Conservation (phyloP, 64 coral and sea anemone species). For the Trachythela sp. region DNA sequence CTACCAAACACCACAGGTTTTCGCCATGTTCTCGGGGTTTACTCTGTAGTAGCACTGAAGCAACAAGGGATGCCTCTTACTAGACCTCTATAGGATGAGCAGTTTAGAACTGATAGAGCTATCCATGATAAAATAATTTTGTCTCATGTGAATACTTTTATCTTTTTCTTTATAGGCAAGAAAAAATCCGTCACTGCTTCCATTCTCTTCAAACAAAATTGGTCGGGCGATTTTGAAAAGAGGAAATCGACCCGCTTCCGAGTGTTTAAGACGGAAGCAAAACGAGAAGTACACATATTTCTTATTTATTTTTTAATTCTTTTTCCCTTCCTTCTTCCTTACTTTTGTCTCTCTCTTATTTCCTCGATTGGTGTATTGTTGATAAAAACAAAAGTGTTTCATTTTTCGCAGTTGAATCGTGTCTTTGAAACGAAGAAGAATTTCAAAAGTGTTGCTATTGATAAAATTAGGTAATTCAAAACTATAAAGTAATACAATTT, state of each 20-base stretch:
- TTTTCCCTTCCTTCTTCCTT: neutral
- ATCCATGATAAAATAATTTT: neutral
- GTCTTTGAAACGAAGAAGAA: neutral
- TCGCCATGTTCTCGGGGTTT: no score
- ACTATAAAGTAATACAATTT: no score
- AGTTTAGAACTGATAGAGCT: neutral
- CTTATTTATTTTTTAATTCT: neutral
- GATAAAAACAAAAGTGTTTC: no score
- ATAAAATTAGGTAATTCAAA: neutral
- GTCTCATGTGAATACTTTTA: neutral
- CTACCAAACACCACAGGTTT: no score
- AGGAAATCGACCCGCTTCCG: constrained; percentile 64
- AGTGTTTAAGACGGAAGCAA: constrained; percentile 76
- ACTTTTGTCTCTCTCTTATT: neutral
- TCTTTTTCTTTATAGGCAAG: constrained; percentile 37
- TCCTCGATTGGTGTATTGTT: neutral
- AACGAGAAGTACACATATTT: constrained; percentile 56
- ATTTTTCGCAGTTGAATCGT: neutral
- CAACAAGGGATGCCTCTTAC: no score
- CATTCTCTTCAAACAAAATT: constrained; percentile 87
- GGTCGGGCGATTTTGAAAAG: constrained; percentile 68
- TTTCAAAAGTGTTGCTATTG: neutral
- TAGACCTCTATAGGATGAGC: no score
- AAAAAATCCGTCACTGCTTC: constrained; percentile 79
- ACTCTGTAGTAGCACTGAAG: no score